Percentiles rank a stretch among this genome's conserved stretches.
Evolutionary conservation across 2,113 vertebrate species (phyloP).

Genomic region (Pteropus alecto): DNA sequence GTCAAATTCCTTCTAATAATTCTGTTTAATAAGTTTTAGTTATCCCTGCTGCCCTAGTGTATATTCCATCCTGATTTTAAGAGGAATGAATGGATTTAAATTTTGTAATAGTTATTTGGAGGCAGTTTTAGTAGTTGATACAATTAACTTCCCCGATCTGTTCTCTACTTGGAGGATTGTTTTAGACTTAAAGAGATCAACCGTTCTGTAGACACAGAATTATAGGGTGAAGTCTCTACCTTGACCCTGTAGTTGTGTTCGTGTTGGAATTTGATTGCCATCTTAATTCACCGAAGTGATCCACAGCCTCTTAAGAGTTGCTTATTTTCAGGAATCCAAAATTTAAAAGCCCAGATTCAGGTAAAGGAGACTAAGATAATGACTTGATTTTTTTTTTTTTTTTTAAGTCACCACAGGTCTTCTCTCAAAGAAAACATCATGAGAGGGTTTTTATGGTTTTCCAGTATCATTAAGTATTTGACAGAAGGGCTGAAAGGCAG

Average conservation of each 20-base stretch:
- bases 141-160: background rate
- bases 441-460: background rate
- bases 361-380: background rate
- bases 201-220: background rate
- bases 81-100: conserved; percentile 12
- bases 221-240: fast-evolving
- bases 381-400: background rate
- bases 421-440: background rate
- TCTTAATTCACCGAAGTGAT: background rate
- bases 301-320: background rate
- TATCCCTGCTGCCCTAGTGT: background rate
- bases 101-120: background rate
- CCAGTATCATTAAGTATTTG: background rate
- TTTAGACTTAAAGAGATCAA: background rate
- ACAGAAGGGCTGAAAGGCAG: background rate
- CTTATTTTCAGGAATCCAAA: background rate
- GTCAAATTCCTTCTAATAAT: background rate
- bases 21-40: conserved; percentile 29
- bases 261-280: background rate
- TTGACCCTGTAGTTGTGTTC: background rate
- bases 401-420: background rate
- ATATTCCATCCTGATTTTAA: background rate
- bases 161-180: background rate
- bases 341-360: background rate
- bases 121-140: conserved; percentile 30